phyloP scores from a whole-genome alignment of 2,113 vertebrate genomes.

The Chlamydotis undulata region DNA sequence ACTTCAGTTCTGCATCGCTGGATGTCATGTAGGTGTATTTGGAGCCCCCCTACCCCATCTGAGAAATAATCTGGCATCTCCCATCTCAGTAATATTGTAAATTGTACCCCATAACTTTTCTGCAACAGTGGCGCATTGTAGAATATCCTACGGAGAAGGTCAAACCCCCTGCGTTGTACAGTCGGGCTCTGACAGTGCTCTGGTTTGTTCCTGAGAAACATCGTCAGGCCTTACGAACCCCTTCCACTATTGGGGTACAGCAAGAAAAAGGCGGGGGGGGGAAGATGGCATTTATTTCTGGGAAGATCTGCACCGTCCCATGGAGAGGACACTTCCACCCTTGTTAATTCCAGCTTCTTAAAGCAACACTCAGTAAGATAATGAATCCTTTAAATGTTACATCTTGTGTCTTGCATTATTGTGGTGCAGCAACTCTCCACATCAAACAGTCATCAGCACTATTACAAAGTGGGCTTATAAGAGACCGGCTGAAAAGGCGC shows the following conservation, averaged over 20 bases:
- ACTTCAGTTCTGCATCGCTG: neutral
- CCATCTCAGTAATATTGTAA: neutral
- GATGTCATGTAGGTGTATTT: neutral
- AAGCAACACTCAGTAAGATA: conserved; percentile 90
- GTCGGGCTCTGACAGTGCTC: neutral
- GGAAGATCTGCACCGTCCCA: conserved; percentile 5
- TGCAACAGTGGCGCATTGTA: neutral
- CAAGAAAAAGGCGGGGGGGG: neutral
- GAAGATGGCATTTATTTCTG: conserved; percentile 8
- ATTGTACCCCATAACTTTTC: neutral
- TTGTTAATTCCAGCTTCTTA: conserved; percentile 75
- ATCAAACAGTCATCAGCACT: conserved; percentile 93
- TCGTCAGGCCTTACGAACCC: neutral
- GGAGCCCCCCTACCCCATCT: neutral
- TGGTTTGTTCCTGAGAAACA: neutral
- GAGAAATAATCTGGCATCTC: neutral
- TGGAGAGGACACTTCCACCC: conserved; percentile 65
- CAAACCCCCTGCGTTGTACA: neutral
- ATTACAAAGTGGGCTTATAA: conserved; percentile 87
- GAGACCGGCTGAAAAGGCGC: conserved; percentile 88
- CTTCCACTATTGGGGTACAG: neutral
- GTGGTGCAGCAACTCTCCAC: conserved; percentile 89
- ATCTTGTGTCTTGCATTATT: conserved; percentile 91
- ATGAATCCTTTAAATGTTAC: conserved; percentile 94
- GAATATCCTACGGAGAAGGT: neutral